Evolutionary conservation across 2,888 invertebrate species (phyloP), one percentile per base, ranked within the genome.

Genomic region (Caenorhabditis sinica): DNA sequence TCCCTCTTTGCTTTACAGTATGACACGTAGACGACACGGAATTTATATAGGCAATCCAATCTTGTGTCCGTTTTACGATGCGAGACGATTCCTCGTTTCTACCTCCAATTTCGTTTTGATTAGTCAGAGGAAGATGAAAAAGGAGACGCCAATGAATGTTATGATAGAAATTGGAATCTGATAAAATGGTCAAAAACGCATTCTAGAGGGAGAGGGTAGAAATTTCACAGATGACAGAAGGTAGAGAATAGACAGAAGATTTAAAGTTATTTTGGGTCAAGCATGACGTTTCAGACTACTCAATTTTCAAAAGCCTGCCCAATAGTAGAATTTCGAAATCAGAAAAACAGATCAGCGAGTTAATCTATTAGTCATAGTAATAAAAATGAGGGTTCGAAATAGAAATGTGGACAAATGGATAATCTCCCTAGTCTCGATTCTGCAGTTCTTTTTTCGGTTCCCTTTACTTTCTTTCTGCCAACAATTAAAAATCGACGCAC

Each of bases 61-160:
- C 69, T 77, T 63, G 77, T 69, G 69, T 77, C 72, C 80, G 81
- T 81, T 74, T 81, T 74, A 81, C 81, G 73, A 74, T 82, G 69
- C 82, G 75, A 75, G 69, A 74, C 73, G 68, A 66, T 76, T 43
- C 66, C 56, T 63, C 79, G 43, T 25, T 66, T 80, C 40, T 65
- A 65, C 72, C 65, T 80, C 74, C 68, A 36, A 81, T 68, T 81
- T 79, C 80, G 80, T 58, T 73, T 80, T 80, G 80, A 80, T 80
- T 80, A 80, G 80, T 80, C 80, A 80, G 40, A 56, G 25, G 43
- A 30, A 25, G 28, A n/a, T 30, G 36, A 28, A 61, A 45, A 60
- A 25, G 33, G 60, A 63, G 13, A 51, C n/a, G 23, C 30, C 25
- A 13, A 43, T 56, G 66, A 72, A 58, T 68, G 77, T 43, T 71